Evolutionary conservation across 1,140 invertebrate genomes (phyloP).

Genomic region (Dolichoris vasculosae): DNA sequence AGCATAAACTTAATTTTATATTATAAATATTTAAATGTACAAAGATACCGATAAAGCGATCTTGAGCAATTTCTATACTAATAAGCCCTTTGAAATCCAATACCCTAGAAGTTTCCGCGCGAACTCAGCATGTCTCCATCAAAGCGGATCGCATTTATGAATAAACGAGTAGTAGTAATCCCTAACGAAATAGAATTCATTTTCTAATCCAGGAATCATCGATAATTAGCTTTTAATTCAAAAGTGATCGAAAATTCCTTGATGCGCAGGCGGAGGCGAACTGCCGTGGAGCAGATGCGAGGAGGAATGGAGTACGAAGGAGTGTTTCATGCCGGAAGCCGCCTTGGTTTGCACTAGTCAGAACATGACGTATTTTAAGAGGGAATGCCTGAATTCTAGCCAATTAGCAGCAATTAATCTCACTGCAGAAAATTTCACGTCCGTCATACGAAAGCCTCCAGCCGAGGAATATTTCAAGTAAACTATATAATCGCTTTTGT

Average conservation of each 20-base stretch:
- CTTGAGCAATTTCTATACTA: too few relatives aligned
- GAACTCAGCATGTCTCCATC: too few relatives aligned
- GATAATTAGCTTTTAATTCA: background rate
- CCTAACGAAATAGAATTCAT: background rate
- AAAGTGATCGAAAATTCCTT: background rate
- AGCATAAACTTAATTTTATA: too few relatives aligned
- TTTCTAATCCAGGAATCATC: background rate
- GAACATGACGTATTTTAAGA: slow-evolving; percentile 81
- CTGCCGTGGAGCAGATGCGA: slow-evolving; percentile 88
- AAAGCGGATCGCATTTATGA: background rate
- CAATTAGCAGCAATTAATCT: slow-evolving; percentile 67
- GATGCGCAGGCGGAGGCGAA: slow-evolving; percentile 69
- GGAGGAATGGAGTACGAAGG: slow-evolving; percentile 83
- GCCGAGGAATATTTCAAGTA: slow-evolving; percentile 91
- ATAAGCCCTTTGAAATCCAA: too few relatives aligned
- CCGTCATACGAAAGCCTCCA: slow-evolving; percentile 76
- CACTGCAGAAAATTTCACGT: slow-evolving; percentile 62
- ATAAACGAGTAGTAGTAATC: background rate
- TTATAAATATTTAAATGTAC: too few relatives aligned
- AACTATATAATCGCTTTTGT: slow-evolving; percentile 49
- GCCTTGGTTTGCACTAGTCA: slow-evolving; percentile 76
- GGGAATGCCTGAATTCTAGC: slow-evolving; percentile 73
- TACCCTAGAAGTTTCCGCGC: too few relatives aligned
- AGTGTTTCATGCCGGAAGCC: slow-evolving; percentile 81
- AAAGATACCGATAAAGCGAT: too few relatives aligned